A percentile compares a stretch with the other conserved stretches of the same genome.
phyloP scores from a whole-genome alignment of 2,888 invertebrate species.

The Dryococelus australis region DNA sequence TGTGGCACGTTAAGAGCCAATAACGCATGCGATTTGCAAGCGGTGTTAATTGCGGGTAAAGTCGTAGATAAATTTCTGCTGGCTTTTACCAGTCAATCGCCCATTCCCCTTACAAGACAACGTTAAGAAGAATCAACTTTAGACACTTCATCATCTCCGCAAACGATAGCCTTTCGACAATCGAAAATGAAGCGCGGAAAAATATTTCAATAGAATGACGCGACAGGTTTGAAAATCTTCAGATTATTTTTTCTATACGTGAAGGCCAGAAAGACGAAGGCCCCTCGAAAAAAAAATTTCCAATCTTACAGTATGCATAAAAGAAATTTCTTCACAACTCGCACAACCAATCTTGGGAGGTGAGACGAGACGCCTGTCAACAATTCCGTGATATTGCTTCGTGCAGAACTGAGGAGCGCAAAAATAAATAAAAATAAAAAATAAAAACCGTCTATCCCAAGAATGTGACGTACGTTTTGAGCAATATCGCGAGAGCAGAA shows the following conservation, averaged over 20 bases:
- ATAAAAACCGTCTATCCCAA: too few species aligned
- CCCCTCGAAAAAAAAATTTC: background rate
- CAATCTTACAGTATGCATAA: background rate
- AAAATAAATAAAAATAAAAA: background rate
- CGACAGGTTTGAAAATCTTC: background rate
- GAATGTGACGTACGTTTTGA: background rate
- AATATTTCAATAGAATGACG: background rate
- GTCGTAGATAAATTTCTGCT: too few species aligned
- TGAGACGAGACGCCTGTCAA: constrained; percentile 5
- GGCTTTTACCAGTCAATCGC: too few species aligned
- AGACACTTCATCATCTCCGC: too few species aligned
- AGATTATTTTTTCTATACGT: background rate
- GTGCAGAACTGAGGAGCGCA: background rate
- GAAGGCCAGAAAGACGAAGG: background rate
- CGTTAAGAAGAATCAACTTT: too few species aligned
- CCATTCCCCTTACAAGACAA: too few species aligned
- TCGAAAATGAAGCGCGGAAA: too few species aligned
- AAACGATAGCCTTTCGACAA: too few species aligned
- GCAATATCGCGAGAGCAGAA: background rate
- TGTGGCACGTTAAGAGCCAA: too few species aligned
- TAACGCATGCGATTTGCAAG: too few species aligned
- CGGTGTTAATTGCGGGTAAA: too few species aligned
- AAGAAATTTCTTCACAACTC: background rate
- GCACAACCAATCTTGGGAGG: background rate
- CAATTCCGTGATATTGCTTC: background rate